Conservation (phyloP, 2,113 vertebrate genomes). For the Pelecanoides urinatrix region DNA sequence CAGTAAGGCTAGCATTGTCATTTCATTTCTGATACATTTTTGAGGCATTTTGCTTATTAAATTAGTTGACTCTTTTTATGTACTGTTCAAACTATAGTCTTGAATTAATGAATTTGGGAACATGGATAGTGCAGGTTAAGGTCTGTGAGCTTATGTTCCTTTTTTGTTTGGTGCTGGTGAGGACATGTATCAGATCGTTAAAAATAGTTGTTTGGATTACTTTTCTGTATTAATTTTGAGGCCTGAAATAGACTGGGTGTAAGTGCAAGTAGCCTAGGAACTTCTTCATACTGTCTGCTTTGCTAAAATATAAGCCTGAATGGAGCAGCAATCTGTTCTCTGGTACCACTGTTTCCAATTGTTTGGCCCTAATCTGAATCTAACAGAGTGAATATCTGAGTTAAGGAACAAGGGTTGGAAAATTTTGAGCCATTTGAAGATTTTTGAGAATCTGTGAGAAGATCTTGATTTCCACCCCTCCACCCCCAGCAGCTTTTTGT, state of each 20-base stretch:
- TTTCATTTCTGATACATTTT: background rate
- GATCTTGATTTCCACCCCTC: background rate
- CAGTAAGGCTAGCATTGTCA: background rate
- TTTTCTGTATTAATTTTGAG: background rate
- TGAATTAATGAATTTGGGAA: conserved; percentile 24
- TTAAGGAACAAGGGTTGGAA: background rate
- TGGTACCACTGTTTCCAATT: background rate
- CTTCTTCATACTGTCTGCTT: background rate
- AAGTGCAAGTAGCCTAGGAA: background rate
- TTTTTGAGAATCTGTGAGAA: background rate
- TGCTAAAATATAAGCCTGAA: background rate
- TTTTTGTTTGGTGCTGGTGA: background rate
- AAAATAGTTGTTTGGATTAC: background rate
- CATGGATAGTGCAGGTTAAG: background rate
- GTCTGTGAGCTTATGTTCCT: background rate
- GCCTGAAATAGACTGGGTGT: background rate
- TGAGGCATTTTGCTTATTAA: conserved; percentile 3
- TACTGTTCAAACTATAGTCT: conserved; percentile 12
- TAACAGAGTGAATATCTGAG: background rate
- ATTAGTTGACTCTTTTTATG: background rate
- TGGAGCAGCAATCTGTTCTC: background rate
- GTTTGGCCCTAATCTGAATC: background rate
- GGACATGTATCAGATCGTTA: background rate
- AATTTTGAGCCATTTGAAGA: background rate
- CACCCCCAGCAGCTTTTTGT: background rate